phyloP scores from a whole-genome alignment of 2,113 vertebrate genomes.

The Recurvirostra avosetta region DNA sequence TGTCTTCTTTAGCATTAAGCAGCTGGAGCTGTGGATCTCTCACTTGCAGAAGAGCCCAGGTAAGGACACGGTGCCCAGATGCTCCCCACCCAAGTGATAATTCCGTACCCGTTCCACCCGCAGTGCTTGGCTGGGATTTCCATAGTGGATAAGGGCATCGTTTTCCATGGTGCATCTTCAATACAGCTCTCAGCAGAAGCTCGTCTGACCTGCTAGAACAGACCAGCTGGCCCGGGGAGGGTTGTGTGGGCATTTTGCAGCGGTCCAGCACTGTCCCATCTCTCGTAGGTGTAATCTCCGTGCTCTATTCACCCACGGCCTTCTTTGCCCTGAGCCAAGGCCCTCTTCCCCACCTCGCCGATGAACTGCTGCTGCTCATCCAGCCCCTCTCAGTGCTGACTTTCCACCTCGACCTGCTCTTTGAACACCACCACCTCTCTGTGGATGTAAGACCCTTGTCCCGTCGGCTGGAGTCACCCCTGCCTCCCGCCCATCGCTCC shows the following conservation, averaged over 20 bases:
- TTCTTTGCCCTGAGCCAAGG: conserved; percentile 75
- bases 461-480: not conserved
- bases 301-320: conserved; percentile 70
- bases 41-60: conserved; percentile 87
- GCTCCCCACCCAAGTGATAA: not conserved
- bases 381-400: conserved; percentile 78
- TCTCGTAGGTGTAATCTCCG: conserved; percentile 59
- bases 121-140: not conserved
- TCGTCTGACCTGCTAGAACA: not conserved
- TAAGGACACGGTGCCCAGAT: conserved; percentile 25
- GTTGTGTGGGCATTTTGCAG: not conserved
- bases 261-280: accelerated
- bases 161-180: not conserved
- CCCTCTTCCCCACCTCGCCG: conserved; percentile 54
- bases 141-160: accelerated
- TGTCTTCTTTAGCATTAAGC: conserved; percentile 79
- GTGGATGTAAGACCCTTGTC: conserved; percentile 12
- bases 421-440: conserved; percentile 76
- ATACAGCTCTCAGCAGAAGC: not conserved
- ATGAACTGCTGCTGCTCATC: conserved; percentile 76
- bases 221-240: not conserved
- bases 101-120: accelerated
- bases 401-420: conserved; percentile 80
- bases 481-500: accelerated
- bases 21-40: conserved; percentile 89